Base-by-base conservation (phyloP, 2,113 vertebrate genomes). In the Oreochromis tanganicae region DNA sequence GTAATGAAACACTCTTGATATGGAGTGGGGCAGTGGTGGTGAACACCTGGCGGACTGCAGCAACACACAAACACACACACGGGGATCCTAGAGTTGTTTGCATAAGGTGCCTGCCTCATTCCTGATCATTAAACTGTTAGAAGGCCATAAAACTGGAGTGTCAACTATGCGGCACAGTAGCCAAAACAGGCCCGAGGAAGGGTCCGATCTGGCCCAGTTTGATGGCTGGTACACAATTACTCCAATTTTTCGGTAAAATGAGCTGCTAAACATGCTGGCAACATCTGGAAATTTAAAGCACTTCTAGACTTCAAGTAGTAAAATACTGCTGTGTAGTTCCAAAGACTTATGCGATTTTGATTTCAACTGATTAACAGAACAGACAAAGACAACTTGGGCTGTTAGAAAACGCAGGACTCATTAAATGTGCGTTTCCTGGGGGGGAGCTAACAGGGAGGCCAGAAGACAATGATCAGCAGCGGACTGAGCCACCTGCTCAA, bases 1-100 rank as follows among this genome's bases (percentile, higher is more conserved):
- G 94, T 87, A 93, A 24, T 91, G 92, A 96, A 94, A 94, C 75
- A 56, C 89, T 94, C 94, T 95, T 90, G 81, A 94, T 85, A 21
- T 95, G 93, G 85, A 95, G 94, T 93, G 88, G 85, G 63, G 82
- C 83, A 56, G 94, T 84, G 88, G 88, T 88, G 90, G 87, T 89
- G 90, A 92, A 91, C 92, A 94, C 92, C 95, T 94, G 93, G 92
- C 92, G 87, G 91, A 55, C 87, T 92, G 85, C 92, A 85, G 93
- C 86, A 80, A n/a, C 83, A 81, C 87, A 87, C 86, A 85, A 59
- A 85, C 86, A 71, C 82, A 41, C 82, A 71, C 61, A 38, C 4
- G 5, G 9, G 29, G 71, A 85, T 83, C 57, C 82, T 46, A 8
- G 38, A 86, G 87, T 84, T 93, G 94, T 91, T 91, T 93, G 92